Base-by-base conservation (phyloP, 1,140 invertebrate genomes). In the Penaeus chinensis region DNA sequence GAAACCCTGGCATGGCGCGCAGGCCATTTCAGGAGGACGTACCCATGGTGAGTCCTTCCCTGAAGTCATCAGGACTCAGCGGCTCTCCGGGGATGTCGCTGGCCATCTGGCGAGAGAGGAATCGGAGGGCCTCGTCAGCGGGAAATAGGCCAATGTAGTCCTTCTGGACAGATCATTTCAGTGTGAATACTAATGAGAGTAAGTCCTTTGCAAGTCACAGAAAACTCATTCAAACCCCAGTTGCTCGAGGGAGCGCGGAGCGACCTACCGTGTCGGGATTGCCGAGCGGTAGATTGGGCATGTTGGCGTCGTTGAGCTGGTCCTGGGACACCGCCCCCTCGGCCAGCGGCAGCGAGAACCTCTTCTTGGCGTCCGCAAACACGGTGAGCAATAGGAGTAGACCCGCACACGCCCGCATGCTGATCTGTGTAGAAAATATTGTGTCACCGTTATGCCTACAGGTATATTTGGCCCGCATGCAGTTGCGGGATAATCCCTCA, bases 211-310 rank as follows among this genome's bases (percentile, higher is more conserved):
- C 37, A 42, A 42, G 7, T 32, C 4, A 42, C 37, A 42, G 37
- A 42, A 42, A 42, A 42, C 37, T 42, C 37, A 42, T 42, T 42
- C 37, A 3, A 8, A 42, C 4, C 37, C 37, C 32, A 32, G 32
- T 32, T 42, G 4, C 37, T 42, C 37, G 37, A 42, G 37, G 37
- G 0, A 42, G 37, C 37, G 37, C 4, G 37, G 4, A 42, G 37
- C 37, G 37, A 24, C 47, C 63, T 54, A 87, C 85, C 77, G 85
- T 74, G 54, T 87, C 85, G 1, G 79, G 85, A 63, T 87, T 66
- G 3, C 85, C 85, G 0, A 81, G 37, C 11, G 85, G 78, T 0
- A 87, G 66, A n/a, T 74, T 47, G 42, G 85, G 78, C 42, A 87
- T 10, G 54, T 13, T 81, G 37, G 62, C 24, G 65, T 81, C 85